Evolutionary conservation across 2,797 vertebrate genomes (phyloP), one percentile per base, ranked within the genome.

Genomic region (Fistularia tabacaria): DNA sequence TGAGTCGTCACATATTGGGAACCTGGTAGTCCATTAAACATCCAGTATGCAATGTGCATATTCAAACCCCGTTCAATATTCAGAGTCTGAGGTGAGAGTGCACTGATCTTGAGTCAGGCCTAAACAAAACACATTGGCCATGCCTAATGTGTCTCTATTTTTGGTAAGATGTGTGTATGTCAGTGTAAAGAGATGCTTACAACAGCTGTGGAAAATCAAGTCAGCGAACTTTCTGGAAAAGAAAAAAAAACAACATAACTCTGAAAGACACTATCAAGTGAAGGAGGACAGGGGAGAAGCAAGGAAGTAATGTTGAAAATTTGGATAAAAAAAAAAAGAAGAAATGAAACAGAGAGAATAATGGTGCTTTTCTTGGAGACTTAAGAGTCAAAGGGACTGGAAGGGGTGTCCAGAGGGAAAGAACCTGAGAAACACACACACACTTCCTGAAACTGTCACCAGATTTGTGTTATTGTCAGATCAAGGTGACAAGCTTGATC

Each of bases 361-460:
- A 73, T 56, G 62, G 49, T 58, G 15, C 63, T 78, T 87, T 78
- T 71, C 73, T 42, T 59, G 81, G 72, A 80, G 86, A 91, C 90
- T 89, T 87, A 68, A 50, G 81, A 85, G 80, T 88, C 79, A 86
- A 88, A 87, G 78, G 77, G 79, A 80, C 84, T 69, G 72, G 66
- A 81, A 72, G 49, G 56, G 79, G 60, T 64, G 51, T 81, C 79
- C 55, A 84, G 82, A 81, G 66, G 80, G 80, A 67, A 70, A 84
- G 80, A 89, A 85, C 65, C 49, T 71, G 62, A 77, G 54, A 57
- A 55, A 65, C 64, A 60, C 57, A 62, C 44, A 59, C 64, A 55
- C 53, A 67, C 68, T 73, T 77, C 67, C 77, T 72, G 57, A 76
- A 81, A 74, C 64, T 68, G 73, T 77, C 73, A 70, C 41, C 40